Evolutionary conservation across 2,113 vertebrate genomes (phyloP).

Genomic region (Gulo gulo): DNA sequence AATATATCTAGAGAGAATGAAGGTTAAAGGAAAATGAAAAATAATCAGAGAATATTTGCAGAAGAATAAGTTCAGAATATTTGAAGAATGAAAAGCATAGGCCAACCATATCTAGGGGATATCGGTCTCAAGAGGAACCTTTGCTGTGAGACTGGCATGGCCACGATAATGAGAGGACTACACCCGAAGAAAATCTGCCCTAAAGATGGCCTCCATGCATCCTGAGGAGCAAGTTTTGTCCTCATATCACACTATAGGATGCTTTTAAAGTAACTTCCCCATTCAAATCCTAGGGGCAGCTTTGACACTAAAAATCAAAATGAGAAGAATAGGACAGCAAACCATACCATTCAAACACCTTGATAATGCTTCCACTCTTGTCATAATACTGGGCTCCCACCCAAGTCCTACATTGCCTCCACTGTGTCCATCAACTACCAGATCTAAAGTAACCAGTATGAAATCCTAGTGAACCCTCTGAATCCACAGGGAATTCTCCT

Average conservation of each 20-base stretch:
- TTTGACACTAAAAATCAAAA: neutral
- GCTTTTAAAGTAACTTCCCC: neutral
- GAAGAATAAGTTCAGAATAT: neutral
- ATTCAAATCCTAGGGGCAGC: neutral
- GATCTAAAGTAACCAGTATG: neutral
- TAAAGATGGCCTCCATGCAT: neutral
- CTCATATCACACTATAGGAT: neutral
- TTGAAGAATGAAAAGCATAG: neutral
- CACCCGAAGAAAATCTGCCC: neutral
- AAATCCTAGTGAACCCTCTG: neutral
- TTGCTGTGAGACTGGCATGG: neutral
- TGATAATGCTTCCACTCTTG: neutral
- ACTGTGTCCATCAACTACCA: neutral
- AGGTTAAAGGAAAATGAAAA: neutral
- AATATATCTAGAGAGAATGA: neutral
- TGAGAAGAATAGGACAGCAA: neutral
- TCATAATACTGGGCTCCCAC: neutral
- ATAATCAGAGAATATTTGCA: neutral
- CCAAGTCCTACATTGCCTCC: neutral
- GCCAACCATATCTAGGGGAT: neutral
- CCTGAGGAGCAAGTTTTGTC: neutral
- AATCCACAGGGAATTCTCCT: conserved; percentile 34
- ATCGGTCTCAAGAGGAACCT: neutral
- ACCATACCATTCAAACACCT: neutral
- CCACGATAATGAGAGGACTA: neutral